phyloP scores from a whole-genome alignment of 1,140 invertebrate species.

The Acromyrmex echinatior region DNA sequence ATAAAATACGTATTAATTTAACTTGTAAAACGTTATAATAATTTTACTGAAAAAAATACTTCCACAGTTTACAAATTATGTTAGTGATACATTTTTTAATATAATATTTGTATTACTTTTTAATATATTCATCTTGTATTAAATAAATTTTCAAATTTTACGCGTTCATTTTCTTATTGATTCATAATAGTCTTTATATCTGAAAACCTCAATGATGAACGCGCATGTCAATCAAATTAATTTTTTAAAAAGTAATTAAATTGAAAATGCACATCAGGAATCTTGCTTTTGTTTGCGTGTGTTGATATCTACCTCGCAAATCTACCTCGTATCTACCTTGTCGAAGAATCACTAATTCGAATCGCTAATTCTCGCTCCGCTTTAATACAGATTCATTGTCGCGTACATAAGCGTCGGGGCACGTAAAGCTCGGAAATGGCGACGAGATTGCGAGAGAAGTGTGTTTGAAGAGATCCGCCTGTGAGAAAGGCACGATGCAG shows the following conservation, averaged over 20 bases:
- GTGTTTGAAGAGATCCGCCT: slow-evolving; percentile 40
- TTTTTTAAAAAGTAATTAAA: slow-evolving; percentile 3
- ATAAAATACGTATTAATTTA: too few species aligned
- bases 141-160: neutral
- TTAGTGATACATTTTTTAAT: too few species aligned
- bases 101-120: too few species aligned
- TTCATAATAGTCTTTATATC: neutral
- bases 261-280: neutral
- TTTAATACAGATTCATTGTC: slow-evolving; percentile 49
- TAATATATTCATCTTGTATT: too few species aligned
- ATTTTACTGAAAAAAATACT: too few species aligned
- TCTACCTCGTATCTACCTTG: slow-evolving; percentile 31
- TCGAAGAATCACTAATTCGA: slow-evolving; percentile 49
- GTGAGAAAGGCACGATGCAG: neutral
- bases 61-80: too few species aligned
- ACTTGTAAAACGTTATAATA: too few species aligned
- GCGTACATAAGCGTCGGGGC: neutral
- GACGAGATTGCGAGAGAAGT: slow-evolving; percentile 41
- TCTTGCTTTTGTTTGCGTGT: neutral
- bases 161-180: neutral
- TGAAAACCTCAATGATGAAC: neutral
- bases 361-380: slow-evolving; percentile 12
- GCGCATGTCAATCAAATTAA: slow-evolving; percentile 17
- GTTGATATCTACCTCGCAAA: slow-evolving; percentile 4
- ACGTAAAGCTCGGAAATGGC: slow-evolving; percentile 27